These are phyloP conservation scores for Pimpla rufipes DNA, from an alignment of 2,888 invertebrate genomes.

Conservation along the genomic window DNA sequence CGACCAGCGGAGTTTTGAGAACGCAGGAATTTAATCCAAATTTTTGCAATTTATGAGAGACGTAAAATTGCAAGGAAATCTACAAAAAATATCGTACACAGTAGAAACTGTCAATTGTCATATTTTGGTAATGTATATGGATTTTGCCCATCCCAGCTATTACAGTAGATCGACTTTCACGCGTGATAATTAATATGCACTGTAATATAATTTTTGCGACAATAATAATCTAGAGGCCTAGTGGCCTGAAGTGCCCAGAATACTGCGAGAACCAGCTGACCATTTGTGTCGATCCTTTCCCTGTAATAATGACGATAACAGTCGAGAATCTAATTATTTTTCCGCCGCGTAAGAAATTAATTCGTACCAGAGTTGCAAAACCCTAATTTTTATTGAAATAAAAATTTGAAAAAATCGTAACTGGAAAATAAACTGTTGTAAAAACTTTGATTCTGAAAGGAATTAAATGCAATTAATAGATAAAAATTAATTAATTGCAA, in stretches of 20 bases:
- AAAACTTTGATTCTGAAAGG: too few species aligned
- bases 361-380: too few species aligned
- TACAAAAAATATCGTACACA: neutral
- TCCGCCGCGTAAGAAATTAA: constrained; percentile 1
- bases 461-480: too few species aligned
- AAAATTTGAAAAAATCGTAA: too few species aligned
- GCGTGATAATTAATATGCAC: constrained; percentile 48
- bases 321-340: neutral
- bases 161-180: constrained; percentile 40
- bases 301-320: constrained; percentile 14
- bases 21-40: neutral
- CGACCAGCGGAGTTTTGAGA: neutral
- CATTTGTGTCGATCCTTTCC: constrained; percentile 71
- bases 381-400: too few species aligned
- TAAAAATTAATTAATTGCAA: too few species aligned
- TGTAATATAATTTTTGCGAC: constrained; percentile 28
- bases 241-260: constrained; percentile 66
- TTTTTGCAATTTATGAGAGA: neutral
- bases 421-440: too few species aligned
- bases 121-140: neutral
- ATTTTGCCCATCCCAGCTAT: constrained; percentile 6
- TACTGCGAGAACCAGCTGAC: constrained; percentile 73
- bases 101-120: neutral
- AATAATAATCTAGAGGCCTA: constrained; percentile 62
- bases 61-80: neutral